Evolutionary conservation across 92 coral and sea anemone genomes (phyloP).

Genomic region (Chrysogorgia sp.): DNA sequence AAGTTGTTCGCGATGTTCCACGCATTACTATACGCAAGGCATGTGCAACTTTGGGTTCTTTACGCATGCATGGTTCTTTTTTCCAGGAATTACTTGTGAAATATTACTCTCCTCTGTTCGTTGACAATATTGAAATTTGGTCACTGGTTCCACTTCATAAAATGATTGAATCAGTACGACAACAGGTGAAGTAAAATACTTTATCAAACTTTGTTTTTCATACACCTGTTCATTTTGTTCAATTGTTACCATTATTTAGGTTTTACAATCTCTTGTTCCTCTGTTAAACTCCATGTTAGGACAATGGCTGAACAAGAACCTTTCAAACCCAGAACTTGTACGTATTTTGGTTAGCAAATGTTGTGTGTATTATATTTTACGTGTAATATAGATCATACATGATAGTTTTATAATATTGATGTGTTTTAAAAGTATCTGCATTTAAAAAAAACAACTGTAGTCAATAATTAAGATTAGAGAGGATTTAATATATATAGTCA

Average conservation of each 20-base stretch:
- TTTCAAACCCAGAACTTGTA: slow-evolving; percentile 11
- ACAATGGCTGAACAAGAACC: slow-evolving; percentile 31
- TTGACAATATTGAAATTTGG: slow-evolving; percentile 76
- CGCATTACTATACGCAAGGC: too few species aligned
- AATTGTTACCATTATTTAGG: too few species aligned
- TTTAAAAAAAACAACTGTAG: too few species aligned
- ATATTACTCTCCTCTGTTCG: slow-evolving; percentile 70
- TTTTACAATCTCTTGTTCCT: background rate
- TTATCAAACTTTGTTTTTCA: background rate
- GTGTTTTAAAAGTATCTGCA: too few species aligned
- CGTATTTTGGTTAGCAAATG: background rate
- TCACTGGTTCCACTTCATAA: slow-evolving; percentile 70
- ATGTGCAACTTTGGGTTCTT: background rate
- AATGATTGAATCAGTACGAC: slow-evolving; percentile 59
- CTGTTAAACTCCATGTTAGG: background rate
- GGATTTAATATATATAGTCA: too few species aligned
- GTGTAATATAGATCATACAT: background rate
- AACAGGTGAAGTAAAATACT: slow-evolving; percentile 47
- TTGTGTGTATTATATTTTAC: background rate
- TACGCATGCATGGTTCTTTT: background rate
- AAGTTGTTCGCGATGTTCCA: too few species aligned
- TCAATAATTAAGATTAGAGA: too few species aligned
- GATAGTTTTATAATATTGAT: background rate
- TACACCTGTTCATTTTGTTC: background rate
- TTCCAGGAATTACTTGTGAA: slow-evolving; percentile 67